These are phyloP conservation scores for Melanchra persicariae DNA, from an alignment of 2,888 invertebrate genomes.

Conservation along the genomic window DNA sequence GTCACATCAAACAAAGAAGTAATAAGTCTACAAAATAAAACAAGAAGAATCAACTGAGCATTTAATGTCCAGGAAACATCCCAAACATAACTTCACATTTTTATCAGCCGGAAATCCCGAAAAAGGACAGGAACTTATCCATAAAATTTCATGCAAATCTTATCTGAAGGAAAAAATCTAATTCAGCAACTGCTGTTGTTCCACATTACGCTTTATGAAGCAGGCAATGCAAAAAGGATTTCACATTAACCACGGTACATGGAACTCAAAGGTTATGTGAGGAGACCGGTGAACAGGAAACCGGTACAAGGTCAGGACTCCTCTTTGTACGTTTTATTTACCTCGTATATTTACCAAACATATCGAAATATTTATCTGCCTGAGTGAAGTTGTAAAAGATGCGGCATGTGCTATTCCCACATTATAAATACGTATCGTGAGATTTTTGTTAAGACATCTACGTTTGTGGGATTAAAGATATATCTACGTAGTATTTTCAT, in stretches of 20 bases:
- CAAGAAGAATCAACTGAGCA: background rate
- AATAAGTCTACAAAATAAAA: background rate
- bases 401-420: constrained; percentile 28
- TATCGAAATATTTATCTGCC: constrained; percentile 38
- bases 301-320: constrained; percentile 60
- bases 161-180: constrained; percentile 57
- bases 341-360: constrained; percentile 52
- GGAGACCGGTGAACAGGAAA: constrained; percentile 65
- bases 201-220: constrained; percentile 63
- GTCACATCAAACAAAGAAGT: background rate
- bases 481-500: constrained; percentile 11
- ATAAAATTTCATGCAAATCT: constrained; percentile 58
- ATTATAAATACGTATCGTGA: constrained; percentile 20
- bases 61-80: constrained; percentile 23
- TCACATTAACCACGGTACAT: constrained; percentile 67
- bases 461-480: constrained; percentile 8
- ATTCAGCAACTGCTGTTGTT: constrained; percentile 53
- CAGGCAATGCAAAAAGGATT: constrained; percentile 65
- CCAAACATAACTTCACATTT: constrained; percentile 19
- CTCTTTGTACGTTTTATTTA: constrained; percentile 59
- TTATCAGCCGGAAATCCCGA: constrained; percentile 31
- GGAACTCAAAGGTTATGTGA: constrained; percentile 66
- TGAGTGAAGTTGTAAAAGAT: constrained; percentile 44
- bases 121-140: constrained; percentile 39
- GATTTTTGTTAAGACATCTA: constrained; percentile 12